Base-by-base conservation (phyloP, 2,113 vertebrate genomes). In the Myotis yumanensis region DNA sequence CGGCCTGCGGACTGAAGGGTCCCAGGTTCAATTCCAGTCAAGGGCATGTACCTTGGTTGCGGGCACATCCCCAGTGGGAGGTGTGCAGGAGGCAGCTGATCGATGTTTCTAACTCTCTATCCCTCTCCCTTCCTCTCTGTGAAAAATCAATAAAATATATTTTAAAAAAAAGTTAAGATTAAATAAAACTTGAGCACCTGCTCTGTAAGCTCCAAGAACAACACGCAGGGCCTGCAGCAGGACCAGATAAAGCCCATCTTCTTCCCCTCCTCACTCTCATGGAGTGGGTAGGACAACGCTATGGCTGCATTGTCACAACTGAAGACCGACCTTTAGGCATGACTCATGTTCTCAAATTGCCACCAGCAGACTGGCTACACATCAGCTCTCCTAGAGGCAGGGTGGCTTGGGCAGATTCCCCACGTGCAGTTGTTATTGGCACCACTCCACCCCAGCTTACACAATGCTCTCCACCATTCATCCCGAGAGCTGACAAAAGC, bases 401-500 rank as follows among this genome's bases (percentile, higher is more conserved):
- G 54, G 43, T 11, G 43, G 59, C 80, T 10, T 3, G 30, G 62
- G 43, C 30, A 35, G 82, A 8, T 12, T 9, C 20, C 30, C 40
- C 43, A 48, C 80, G 17, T 84, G 59, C 54, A 20, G 15, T 40
- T 17, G 77, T 37, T 43, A 18, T 5, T 7, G 37, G 15, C 37
- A 43, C 79, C 35, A 30, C 35, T 30, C 46, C 16, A 30, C 30
- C 18, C 18, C 46, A 37, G 30, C 35, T 32, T 8, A 23, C 51
- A 64, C 62, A 37, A 32, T 9, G 17, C 59, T 86, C 3, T 35
- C 48, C 57, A 3, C 48, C 3, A 3, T 4, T 4, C 5, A 80
- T 22, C 86, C 15, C 2, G 69, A 96, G 93, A 96, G 97, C 95
- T 90, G 98, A 97, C 75, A 92, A 37, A 76, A 71, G 69, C 2